Conservation (phyloP, 2,113 vertebrate genomes). For the Plecotus auritus region DNA sequence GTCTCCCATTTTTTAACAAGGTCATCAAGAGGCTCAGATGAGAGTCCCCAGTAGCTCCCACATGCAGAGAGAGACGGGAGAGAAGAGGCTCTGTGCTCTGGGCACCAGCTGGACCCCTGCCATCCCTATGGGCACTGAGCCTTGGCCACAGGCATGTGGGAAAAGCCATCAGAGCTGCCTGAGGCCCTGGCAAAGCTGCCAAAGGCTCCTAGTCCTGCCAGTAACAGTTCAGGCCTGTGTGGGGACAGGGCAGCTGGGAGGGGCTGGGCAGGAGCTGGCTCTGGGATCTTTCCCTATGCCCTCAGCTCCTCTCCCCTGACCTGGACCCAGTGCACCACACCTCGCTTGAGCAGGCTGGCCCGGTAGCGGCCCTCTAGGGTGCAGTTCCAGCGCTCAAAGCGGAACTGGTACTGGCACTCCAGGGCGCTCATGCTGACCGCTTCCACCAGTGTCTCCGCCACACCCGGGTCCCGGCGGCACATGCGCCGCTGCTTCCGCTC, state of each 20-base stretch:
- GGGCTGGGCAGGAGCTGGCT: background rate
- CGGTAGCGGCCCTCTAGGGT: slow-evolving; percentile 94
- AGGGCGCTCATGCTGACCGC: slow-evolving; percentile 96
- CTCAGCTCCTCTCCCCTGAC: background rate
- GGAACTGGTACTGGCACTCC: slow-evolving; percentile 98
- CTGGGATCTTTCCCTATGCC: background rate
- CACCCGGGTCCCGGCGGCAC: slow-evolving; percentile 96
- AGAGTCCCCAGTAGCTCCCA: background rate
- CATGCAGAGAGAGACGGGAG: background rate
- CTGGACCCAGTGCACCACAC: slow-evolving; percentile 68
- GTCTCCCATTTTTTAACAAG: background rate
- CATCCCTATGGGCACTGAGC: background rate
- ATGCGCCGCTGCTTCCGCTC: slow-evolving; percentile 97
- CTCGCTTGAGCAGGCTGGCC: slow-evolving; percentile 94
- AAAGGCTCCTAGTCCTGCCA: background rate
- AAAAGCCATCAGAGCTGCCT: background rate
- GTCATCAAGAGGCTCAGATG: background rate
- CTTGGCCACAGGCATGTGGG: background rate
- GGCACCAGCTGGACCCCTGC: background rate
- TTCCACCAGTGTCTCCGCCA: slow-evolving; percentile 95
- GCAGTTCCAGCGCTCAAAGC: slow-evolving; percentile 99
- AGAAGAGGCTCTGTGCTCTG: background rate
- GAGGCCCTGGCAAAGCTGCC: background rate
- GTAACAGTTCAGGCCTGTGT: background rate
- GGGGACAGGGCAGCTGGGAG: background rate